Base-by-base conservation (phyloP, 2,113 vertebrate species). In the Misgurnus mizolepis region DNA sequence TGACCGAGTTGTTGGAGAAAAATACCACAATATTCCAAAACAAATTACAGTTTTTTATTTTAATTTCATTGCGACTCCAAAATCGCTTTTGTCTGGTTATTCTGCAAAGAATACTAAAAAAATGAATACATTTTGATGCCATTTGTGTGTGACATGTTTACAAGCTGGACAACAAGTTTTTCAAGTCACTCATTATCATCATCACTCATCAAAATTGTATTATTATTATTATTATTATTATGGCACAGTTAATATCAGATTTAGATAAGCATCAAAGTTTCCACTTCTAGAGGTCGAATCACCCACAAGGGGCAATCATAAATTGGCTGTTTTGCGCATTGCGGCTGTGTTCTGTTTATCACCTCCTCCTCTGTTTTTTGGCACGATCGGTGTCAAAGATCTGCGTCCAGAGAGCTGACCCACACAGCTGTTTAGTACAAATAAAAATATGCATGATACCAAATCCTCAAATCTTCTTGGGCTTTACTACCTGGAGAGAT, bases 401-500 rank as follows among this genome's bases (percentile, higher is more conserved):
- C 76, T 61, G 58, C 83, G 39, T 49, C 39, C 27, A 41, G 55
- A 58, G 40, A 22, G 14, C 39, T 82, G 69, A 67, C 60, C 80
- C 40, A 41, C 45, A 76, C 71, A 83, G 18, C 66, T 77, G 45
- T n/a, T 79, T 39, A 39, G 27, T 64, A 8, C 17, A 43, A 70
- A 39, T 68, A 9, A 79, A 66, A 79, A 50, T 64, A 62, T 82
- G 43, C 73, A 22, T 55, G 14, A 11, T 34, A 53, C 81, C 55
- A 79, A 80, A 17, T 67, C 73, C 67, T 82, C 69, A 75, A 67
- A 40, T 58, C 76, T 76, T 58, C 14, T 40, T 2, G 66, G 66
- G 64, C 41, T 67, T 79, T 53, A 5, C 47, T 68, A 79, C 84
- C 78, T 86, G 79, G 68, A 64, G 78, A 47, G 71, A 81, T 55